These are phyloP conservation scores for Ichneumon xanthorius DNA, from an alignment of 2,888 invertebrate genomes.

Conservation along the genomic window DNA sequence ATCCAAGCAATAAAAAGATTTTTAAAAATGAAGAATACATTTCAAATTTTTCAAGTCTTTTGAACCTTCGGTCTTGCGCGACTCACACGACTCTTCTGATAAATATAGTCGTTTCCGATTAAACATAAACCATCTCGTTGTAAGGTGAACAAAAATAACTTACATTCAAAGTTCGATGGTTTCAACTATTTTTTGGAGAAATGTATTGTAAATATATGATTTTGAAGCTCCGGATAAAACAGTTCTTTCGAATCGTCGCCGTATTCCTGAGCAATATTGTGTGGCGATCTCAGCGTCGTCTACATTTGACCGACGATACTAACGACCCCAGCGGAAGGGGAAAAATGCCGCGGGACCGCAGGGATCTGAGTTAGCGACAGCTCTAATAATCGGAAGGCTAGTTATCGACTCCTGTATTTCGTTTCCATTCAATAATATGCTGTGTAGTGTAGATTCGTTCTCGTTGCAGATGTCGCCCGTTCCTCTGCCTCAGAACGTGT, in stretches of 20 bases:
- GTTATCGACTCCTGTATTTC: conserved; percentile 6
- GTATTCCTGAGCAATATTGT: background rate
- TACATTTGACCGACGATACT: background rate
- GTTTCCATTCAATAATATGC: background rate
- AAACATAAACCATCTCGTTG: background rate
- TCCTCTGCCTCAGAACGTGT: background rate
- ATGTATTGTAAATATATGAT: background rate
- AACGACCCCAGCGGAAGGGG: too few species aligned
- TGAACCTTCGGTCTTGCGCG: background rate
- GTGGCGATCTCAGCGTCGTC: background rate
- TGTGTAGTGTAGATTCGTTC: background rate
- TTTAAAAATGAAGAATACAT: background rate
- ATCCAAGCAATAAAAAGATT: background rate
- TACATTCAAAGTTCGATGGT: background rate
- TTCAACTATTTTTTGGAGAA: too few species aligned
- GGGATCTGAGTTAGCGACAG: background rate
- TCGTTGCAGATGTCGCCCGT: conserved; percentile 7
- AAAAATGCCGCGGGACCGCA: background rate
- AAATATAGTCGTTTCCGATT: background rate
- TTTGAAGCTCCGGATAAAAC: background rate
- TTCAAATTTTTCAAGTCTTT: background rate
- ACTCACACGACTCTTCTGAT: background rate
- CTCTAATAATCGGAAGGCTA: background rate
- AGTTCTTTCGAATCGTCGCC: background rate
- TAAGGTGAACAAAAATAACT: background rate